Conservation (phyloP, 2,797 vertebrate genomes). For the Acrossocheilus fasciatus region DNA sequence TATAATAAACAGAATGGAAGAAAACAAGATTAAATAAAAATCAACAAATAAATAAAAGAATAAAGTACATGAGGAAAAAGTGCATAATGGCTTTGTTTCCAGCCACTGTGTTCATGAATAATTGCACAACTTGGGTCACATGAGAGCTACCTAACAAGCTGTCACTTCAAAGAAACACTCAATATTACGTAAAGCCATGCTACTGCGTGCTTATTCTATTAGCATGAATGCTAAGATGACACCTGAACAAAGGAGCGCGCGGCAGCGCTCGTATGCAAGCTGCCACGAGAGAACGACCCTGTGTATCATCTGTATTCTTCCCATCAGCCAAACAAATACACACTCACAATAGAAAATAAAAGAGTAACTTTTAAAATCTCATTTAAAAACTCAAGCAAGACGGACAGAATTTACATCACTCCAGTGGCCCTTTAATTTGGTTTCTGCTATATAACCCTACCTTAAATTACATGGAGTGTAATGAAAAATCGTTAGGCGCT, state of each 20-base stretch:
- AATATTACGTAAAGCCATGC: conserved; percentile 86
- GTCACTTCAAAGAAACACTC: conserved; percentile 86
- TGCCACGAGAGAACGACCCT: conserved; percentile 45
- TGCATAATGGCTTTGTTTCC: conserved; percentile 89
- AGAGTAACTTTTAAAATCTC: conserved; percentile 35
- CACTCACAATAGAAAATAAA: conserved; percentile 24
- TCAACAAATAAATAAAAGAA: conserved; percentile 58
- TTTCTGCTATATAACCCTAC: conserved; percentile 41
- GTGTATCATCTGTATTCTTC: conserved; percentile 36
- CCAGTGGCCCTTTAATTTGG: conserved; percentile 43
- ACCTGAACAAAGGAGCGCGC: conserved; percentile 64
- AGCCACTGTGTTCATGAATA: conserved; percentile 88
- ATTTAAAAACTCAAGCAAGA: conserved; percentile 43
- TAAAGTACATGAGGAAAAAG: conserved; percentile 79
- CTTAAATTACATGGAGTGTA: conserved; percentile 46
- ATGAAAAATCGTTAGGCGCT: conserved; percentile 46
- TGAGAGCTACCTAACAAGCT: conserved; percentile 88
- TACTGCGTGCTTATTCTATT: conserved; percentile 62
- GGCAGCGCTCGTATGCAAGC: conserved; percentile 32
- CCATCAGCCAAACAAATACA: conserved; percentile 29
- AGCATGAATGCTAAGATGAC: conserved; percentile 77
- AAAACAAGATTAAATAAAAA: conserved; percentile 7
- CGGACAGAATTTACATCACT: conserved; percentile 15
- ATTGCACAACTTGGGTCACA: conserved; percentile 84
- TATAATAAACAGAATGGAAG: not conserved